Conservation (phyloP, 2,113 vertebrate genomes). For the Ictalurus furcatus region DNA sequence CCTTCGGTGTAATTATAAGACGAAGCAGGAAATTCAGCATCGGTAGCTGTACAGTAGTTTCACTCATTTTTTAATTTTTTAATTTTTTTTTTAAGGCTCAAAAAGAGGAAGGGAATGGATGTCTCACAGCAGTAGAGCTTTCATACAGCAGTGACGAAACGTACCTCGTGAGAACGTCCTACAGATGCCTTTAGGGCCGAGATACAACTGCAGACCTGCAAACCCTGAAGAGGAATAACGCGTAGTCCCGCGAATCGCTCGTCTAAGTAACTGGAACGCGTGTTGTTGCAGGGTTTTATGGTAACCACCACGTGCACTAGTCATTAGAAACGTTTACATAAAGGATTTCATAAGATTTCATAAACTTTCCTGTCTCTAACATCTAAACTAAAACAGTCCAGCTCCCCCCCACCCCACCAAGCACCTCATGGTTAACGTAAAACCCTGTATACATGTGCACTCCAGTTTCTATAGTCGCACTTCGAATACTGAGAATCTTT, state of each 20-base stretch:
- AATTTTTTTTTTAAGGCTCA: constrained; percentile 18
- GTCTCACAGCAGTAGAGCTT: constrained; percentile 1
- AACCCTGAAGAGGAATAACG: background rate
- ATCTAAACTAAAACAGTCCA: background rate
- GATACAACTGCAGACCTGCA: constrained; percentile 2
- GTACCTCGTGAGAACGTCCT: background rate
- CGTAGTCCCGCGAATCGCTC: background rate
- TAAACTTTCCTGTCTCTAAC: background rate
- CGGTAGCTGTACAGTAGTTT: constrained; percentile 13
- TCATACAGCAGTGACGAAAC: background rate
- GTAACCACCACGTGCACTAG: background rate
- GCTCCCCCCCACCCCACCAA: no score
- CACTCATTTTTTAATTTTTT: background rate
- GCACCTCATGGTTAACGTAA: background rate
- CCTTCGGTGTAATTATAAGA: background rate
- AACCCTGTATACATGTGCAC: background rate
- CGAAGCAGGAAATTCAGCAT: constrained; percentile 2
- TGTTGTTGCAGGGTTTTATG: background rate
- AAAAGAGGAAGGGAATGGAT: background rate
- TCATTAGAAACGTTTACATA: background rate
- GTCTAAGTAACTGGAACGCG: background rate
- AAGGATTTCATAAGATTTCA: background rate
- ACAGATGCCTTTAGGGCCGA: background rate
- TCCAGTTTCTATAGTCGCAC: background rate
- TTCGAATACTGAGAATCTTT: background rate